Evolutionary conservation across 2,113 vertebrate species (phyloP), one percentile per base, ranked within the genome.

Genomic region (Circaetus cinerascens): DNA sequence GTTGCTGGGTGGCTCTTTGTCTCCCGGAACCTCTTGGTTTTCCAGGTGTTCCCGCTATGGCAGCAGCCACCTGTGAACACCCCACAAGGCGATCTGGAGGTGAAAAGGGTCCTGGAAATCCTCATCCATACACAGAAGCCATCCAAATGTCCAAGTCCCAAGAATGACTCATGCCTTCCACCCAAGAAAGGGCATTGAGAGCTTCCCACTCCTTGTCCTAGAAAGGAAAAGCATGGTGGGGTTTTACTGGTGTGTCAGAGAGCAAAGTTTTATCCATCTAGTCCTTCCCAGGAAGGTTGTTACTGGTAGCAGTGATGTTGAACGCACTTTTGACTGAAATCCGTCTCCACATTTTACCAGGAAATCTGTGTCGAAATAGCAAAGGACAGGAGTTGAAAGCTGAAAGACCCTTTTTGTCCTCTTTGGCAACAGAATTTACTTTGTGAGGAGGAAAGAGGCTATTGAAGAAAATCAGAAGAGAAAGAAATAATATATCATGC

Each of bases 41-140:
- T 62, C 19, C 27, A 30, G 30, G 27, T 53, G 36, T 85, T 43
- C 36, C 75, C 48, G 53, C 59, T 73, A 25, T 25, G 66, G 50
- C 15, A 84, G 21, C 5, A 0, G 10, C 29, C 1, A 0, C 6
- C 13, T 81, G 36, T 26, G 34, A 63, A 22, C 7, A 11, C 45
- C 21, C 45, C 11, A 4, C 4, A 15, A 21, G 22, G 32, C 2
- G 3, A 63, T 71, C 27, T 7, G 4, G 16, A 55, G 45, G 17
- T 5, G 16, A 32, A 75, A 57, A 89, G 14, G 5, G 21, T 46
- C 34, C 40, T 53, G 36, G 29, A 69, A 90, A 25, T 63, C 41
- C 43, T 77, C 48, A 30, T 68, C 32, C 23, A 43, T n/a, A 27
- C 18, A 18, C 9, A 66, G 50, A 51, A 77, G 48, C 20, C 40